Conservation (phyloP, 2,888 invertebrate species). For the Caenorhabditis macrosperma region DNA sequence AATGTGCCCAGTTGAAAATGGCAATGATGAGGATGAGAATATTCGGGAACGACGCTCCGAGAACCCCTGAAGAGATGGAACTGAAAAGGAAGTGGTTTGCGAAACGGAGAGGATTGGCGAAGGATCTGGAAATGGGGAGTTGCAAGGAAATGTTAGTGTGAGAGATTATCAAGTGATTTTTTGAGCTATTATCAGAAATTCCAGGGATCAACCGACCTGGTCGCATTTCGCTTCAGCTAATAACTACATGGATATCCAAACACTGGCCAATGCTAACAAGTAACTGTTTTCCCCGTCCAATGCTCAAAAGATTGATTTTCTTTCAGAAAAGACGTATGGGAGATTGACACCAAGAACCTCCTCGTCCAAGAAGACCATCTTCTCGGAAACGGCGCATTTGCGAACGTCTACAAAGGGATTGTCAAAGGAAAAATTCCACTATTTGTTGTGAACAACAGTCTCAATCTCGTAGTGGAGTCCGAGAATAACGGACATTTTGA, state of each 20-base stretch:
- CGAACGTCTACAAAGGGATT: slow-evolving; percentile 71
- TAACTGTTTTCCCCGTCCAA: slow-evolving; percentile 5
- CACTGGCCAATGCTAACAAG: slow-evolving; percentile 58
- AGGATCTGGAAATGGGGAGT: slow-evolving; percentile 17
- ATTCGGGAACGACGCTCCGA: slow-evolving; percentile 18
- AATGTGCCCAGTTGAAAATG: slow-evolving; percentile 54
- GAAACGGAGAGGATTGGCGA: slow-evolving; percentile 5
- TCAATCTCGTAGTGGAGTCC: slow-evolving; percentile 55
- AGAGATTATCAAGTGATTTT: not conserved
- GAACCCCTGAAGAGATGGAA: slow-evolving; percentile 10
- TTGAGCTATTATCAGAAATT: slow-evolving; percentile 6
- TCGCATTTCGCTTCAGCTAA: slow-evolving; percentile 59
- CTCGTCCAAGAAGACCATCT: slow-evolving; percentile 68
- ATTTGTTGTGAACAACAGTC: slow-evolving; percentile 51
- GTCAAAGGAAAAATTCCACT: slow-evolving; percentile 69
- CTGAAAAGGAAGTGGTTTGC: slow-evolving; percentile 23
- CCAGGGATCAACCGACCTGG: slow-evolving; percentile 11
- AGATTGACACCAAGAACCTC: slow-evolving; percentile 65
- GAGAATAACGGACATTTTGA: slow-evolving; percentile 60
- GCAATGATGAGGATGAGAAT: slow-evolving; percentile 45
- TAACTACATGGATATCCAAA: slow-evolving; percentile 66
- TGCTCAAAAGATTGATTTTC: not conserved
- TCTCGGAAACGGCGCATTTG: slow-evolving; percentile 74
- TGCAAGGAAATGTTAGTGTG: slow-evolving; percentile 33
- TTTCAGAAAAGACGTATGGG: slow-evolving; percentile 72